Evolutionary conservation across 2,888 invertebrate genomes (phyloP), one percentile per base, ranked within the genome.

Genomic region (Automeris io): DNA sequence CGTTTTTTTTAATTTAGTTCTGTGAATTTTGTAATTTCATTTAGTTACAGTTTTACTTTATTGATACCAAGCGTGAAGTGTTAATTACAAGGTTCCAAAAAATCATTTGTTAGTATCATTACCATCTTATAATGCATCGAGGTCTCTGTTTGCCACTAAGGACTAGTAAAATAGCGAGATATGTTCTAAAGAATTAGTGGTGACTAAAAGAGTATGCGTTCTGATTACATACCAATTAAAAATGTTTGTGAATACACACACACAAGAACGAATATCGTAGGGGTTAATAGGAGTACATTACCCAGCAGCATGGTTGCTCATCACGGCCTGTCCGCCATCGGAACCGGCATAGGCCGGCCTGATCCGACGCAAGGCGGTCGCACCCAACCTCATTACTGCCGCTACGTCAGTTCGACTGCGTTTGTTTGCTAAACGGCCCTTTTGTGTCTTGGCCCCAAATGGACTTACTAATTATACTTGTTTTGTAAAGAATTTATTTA

Each of bases 261-360:
- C 38, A 42, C 49, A 40, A 46, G 53, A 57, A 50, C 55, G 51
- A 49, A 50, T 51, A 51, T 54, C 41, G 45, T 41, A 48, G 49
- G 53, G 60, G 58, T 61, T 70, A 71, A 71, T 70, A 59, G 61
- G 61, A 70, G 59, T 67, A 70, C 65, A 69, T 65, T 57, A 16
- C 16, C 29, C 29, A 29, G 13, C 16, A 8, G 29, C 29, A 29
- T 13, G 8, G 16, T 29, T 13, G 29, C 16, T 29, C 29, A 29
- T 29, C 29, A 29, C 29, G 16, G 29, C 29, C 29, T 12, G 16
- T 3, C 8, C 13, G 26, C 8, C 16, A 8, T 49, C 33, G 33
- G 24, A 47, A 39, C 57, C 38, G 43, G 61, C 38, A 47, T 18
- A 26, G 57, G 52, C 64, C 48, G 48, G 57, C 61, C 40, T 23